Conservation (phyloP, 2,888 invertebrate genomes). For the Drosophila lutescens region DNA sequence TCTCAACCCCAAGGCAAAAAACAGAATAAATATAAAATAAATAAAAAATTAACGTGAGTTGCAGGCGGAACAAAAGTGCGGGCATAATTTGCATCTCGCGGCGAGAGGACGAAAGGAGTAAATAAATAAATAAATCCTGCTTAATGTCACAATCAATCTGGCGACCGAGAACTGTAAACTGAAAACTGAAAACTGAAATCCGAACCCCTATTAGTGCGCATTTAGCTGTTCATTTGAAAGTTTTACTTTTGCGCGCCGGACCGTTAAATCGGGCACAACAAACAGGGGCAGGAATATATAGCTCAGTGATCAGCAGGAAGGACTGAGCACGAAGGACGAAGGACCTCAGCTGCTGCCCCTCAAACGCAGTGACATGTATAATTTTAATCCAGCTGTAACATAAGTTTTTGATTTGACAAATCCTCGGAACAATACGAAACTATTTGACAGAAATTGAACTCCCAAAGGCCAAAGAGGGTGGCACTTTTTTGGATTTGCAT, state of each 20-base stretch:
- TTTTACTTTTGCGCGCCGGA: slow-evolving; percentile 81
- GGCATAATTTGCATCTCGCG: slow-evolving; percentile 78
- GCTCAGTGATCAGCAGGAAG: slow-evolving; percentile 8
- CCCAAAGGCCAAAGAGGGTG: slow-evolving; percentile 24
- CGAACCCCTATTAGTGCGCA: slow-evolving; percentile 83
- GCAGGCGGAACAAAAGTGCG: slow-evolving; percentile 34
- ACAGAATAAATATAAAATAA: slow-evolving; percentile 12
- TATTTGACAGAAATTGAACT: slow-evolving; percentile 79
- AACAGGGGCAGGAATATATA: slow-evolving; percentile 36
- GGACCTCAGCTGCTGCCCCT: slow-evolving; percentile 30
- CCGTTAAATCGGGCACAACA: slow-evolving; percentile 82
- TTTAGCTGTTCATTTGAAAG: slow-evolving; percentile 84
- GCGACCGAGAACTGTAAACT: slow-evolving; percentile 30
- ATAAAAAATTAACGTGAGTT: slow-evolving; percentile 30
- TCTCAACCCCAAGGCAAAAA: slow-evolving; percentile 45
- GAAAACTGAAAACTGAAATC: slow-evolving; percentile 71
- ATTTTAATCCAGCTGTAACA: slow-evolving; percentile 83
- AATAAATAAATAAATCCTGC: slow-evolving; percentile 83
- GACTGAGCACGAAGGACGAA: slow-evolving; percentile 26
- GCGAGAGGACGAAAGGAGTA: slow-evolving; percentile 65
- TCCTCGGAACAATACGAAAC: slow-evolving; percentile 66
- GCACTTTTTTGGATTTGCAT: slow-evolving; percentile 61
- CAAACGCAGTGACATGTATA: slow-evolving; percentile 72
- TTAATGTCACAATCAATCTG: slow-evolving; percentile 84
- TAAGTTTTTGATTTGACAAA: slow-evolving; percentile 82